Conservation (phyloP, 2,113 vertebrate species). For the Peromyscus californicus region DNA sequence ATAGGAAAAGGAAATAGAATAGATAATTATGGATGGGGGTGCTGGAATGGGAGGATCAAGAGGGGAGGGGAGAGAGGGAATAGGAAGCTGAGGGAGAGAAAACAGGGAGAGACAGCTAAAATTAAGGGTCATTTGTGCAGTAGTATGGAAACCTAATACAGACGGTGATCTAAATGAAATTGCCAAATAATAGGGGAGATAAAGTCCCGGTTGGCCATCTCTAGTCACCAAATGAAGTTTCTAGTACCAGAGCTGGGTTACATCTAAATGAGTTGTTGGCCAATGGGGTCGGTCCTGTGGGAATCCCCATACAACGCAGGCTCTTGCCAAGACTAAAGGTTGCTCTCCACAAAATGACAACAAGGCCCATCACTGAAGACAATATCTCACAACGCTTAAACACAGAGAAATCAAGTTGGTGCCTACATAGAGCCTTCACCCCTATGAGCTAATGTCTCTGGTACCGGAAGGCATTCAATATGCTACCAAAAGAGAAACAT, state of each 20-base stretch:
- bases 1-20: neutral
- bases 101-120: neutral
- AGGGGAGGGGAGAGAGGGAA: neutral
- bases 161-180: neutral
- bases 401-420: neutral
- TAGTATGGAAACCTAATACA: neutral
- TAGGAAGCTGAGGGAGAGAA: neutral
- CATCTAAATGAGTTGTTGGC: neutral
- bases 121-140: neutral
- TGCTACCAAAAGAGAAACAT: neutral
- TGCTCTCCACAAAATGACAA: neutral
- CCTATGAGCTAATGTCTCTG: neutral
- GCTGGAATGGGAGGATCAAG: neutral
- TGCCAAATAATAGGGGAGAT: neutral
- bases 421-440: neutral
- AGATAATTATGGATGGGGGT: neutral
- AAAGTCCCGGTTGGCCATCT: neutral
- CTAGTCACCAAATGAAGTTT: neutral
- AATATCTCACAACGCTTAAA: neutral
- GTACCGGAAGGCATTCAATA: neutral
- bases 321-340: neutral
- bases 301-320: neutral
- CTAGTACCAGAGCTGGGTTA: neutral
- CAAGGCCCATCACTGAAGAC: neutral
- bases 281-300: neutral